phyloP scores from a whole-genome alignment of 2,113 vertebrate species.

The Synchiropus splendidus region DNA sequence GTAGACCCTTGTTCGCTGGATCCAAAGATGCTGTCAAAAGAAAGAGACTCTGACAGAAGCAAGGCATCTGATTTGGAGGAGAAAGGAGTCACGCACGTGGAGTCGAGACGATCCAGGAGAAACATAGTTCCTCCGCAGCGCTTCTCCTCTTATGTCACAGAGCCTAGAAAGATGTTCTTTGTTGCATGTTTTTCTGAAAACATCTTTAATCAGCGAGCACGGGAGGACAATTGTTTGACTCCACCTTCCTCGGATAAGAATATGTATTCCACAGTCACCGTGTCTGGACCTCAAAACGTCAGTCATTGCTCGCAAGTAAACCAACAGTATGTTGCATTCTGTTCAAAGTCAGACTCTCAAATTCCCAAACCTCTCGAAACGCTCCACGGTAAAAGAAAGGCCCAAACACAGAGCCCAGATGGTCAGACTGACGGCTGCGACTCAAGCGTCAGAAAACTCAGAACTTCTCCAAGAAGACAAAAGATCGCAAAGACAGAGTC shows the following conservation, averaged over 20 bases:
- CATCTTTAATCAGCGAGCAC: constrained; percentile 63
- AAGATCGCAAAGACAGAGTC: constrained; percentile 3
- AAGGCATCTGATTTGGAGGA: background rate
- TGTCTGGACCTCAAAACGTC: constrained; percentile 6
- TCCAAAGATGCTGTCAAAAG: background rate
- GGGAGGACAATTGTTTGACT: constrained; percentile 46
- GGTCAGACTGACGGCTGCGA: constrained; percentile 10
- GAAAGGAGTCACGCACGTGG: constrained; percentile 17
- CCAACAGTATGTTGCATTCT: background rate
- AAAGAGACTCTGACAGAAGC: constrained; percentile 1
- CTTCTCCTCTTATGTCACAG: constrained; percentile 83
- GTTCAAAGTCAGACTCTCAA: constrained; percentile 10
- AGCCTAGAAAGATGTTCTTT: constrained; percentile 68
- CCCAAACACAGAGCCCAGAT: too few species aligned
- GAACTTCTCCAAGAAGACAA: constrained; percentile 32
- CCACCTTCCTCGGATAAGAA: constrained; percentile 33
- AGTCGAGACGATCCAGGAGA: constrained; percentile 65
- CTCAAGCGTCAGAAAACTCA: constrained; percentile 19
- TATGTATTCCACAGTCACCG: constrained; percentile 4
- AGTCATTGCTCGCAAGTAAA: constrained; percentile 5
- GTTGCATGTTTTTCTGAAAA: constrained; percentile 66
- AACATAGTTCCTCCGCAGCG: constrained; percentile 79
- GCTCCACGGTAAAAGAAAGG: too few species aligned
- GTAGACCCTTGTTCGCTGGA: too few species aligned
- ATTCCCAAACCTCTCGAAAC: too few species aligned